A percentile compares a stretch with the other conserved stretches of the same genome.
These are phyloP conservation scores for Buteo buteo DNA, from an alignment of 2,113 vertebrate genomes.

Conservation along the genomic window DNA sequence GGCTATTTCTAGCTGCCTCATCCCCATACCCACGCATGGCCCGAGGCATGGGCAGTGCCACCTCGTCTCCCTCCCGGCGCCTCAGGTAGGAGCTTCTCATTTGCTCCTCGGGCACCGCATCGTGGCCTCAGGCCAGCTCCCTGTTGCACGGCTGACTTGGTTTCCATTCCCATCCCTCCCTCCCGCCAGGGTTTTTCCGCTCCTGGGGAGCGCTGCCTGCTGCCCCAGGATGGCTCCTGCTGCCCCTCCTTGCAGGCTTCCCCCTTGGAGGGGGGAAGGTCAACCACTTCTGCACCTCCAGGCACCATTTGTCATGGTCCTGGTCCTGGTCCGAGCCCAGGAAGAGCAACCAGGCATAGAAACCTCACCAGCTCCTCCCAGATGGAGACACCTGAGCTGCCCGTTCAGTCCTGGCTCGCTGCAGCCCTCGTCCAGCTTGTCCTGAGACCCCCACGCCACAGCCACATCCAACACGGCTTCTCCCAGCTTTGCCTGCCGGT, in stretches of 20 bases:
- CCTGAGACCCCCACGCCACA: not conserved
- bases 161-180: not conserved
- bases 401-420: no score
- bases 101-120: slow-evolving; percentile 50
- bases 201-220: not conserved
- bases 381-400: not conserved
- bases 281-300: not conserved
- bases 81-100: slow-evolving; percentile 51
- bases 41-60: not conserved
- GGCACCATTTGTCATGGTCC: not conserved
- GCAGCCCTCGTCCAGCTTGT: not conserved
- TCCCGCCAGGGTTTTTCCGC: not conserved
- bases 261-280: rapidly evolving
- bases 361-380: not conserved
- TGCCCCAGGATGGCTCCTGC: not conserved
- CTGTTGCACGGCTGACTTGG: not conserved
- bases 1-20: not conserved
- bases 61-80: rapidly evolving
- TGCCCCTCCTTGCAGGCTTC: not conserved
- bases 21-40: rapidly evolving
- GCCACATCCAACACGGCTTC: not conserved
- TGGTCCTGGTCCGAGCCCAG: not conserved
- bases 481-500: not conserved
- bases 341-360: not conserved
- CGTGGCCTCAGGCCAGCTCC: slow-evolving; percentile 41